Conservation (phyloP, 2,797 vertebrate species). For the Falco biarmicus region DNA sequence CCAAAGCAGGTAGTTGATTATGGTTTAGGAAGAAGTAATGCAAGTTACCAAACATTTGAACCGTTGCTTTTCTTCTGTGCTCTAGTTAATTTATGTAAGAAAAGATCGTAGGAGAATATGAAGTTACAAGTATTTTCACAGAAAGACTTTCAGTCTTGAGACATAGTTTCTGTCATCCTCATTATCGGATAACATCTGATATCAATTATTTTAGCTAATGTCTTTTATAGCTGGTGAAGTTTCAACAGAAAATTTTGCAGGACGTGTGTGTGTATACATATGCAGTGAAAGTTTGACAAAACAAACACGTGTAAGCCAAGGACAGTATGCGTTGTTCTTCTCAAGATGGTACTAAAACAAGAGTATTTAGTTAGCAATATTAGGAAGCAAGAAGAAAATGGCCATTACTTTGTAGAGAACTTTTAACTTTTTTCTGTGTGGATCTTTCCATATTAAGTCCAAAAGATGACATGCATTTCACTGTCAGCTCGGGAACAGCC, state of each 20-base stretch:
- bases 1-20: neutral
- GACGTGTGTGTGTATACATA: rapidly evolving
- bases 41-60: neutral
- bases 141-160: neutral
- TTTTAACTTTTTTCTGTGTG: neutral
- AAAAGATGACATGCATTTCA: neutral
- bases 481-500: neutral
- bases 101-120: neutral
- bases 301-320: neutral
- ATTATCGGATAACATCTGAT: neutral
- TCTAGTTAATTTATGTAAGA: neutral
- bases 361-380: neutral
- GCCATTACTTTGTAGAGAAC: neutral
- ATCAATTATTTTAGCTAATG: neutral
- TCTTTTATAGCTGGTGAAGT: neutral
- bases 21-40: neutral
- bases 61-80: neutral
- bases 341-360: neutral
- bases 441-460: neutral
- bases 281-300: neutral
- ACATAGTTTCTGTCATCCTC: neutral
- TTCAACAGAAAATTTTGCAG: neutral
- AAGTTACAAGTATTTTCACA: neutral
- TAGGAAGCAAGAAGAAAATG: neutral
- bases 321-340: neutral